These are phyloP conservation scores for Acholoe squamosa DNA, from an alignment of 2,888 invertebrate genomes.

Conservation along the genomic window DNA sequence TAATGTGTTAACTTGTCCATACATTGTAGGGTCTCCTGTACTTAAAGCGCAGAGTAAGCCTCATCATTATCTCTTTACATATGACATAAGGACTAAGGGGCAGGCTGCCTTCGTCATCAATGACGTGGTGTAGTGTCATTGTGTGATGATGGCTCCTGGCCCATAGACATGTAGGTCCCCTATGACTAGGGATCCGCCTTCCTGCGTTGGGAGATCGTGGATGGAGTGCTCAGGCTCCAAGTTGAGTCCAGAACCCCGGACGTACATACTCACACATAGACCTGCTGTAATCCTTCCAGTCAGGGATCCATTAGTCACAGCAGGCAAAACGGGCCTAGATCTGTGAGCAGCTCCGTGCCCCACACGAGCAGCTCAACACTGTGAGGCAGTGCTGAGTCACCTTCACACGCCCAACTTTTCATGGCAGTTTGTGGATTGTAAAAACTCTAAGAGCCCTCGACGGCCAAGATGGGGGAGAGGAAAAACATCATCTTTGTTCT, in stretches of 20 bases:
- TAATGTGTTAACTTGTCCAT: background rate
- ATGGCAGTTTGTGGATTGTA: constrained; percentile 21
- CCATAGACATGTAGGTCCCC: background rate
- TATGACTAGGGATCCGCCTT: no score
- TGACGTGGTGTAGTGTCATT: background rate
- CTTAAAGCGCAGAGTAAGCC: background rate
- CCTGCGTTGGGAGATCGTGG: no score
- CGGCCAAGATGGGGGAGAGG: constrained; percentile 6
- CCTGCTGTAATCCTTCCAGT: background rate
- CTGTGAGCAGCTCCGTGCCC: background rate
- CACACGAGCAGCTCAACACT: background rate
- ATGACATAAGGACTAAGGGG: background rate
- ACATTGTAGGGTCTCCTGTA: background rate
- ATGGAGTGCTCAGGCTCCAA: no score
- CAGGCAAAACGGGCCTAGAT: background rate
- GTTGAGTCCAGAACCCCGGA: background rate
- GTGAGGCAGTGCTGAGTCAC: background rate
- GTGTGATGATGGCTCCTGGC: no score
- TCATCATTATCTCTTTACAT: background rate
- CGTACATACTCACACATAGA: background rate
- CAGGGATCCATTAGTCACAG: constrained; percentile 24
- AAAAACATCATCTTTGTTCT: constrained; percentile 34
- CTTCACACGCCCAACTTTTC: background rate
- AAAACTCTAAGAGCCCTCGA: background rate
- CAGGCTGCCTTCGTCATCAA: background rate